Evolutionary conservation across 2,113 vertebrate species (phyloP), one percentile per base, ranked within the genome.

Genomic region (Pantherophis guttatus): DNA sequence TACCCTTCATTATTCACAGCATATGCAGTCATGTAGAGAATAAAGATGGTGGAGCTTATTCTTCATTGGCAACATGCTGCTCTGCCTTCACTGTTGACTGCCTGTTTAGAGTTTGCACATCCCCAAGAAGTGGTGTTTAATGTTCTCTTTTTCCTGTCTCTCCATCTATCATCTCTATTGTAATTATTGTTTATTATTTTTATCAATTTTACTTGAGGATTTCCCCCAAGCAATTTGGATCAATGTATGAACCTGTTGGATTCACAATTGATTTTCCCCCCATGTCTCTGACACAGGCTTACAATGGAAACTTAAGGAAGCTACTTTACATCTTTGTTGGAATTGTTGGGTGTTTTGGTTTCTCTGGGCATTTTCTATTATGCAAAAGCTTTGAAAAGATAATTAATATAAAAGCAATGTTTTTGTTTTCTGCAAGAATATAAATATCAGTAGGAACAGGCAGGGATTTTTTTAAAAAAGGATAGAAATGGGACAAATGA

Each of bases 111-210:
- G 29, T 5, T 86, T 62, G 1, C 5, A 50, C 11, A 55, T 75
- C 24, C 6, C 94, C 23, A 87, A 88, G 12, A 19, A 89, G 58
- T 89, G 48, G 5, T 88, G 15, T 65, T 88, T 92, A 90, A 88
- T 62, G 24, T 65, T 88, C 90, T 90, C 62, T 58, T 52, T 59
- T 0, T 2, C 13, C 4, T 90, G 6, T 50, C 50, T 10, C 26
- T 91, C 52, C 90, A 12, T 89, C 87, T n/a, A 8, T 91, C 24
- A 86, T 2, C 87, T 89, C 17, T 86, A 52, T 1, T 17, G 55
- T 93, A 91, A 94, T 93, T 81, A 87, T 70, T 55, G 85, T 88
- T 70, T 26, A 57, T 91, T 90, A 58, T 33, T 94, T 92, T 94
- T n/a, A 21, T 88, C 52, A 88, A 5, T 50, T 93, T 57, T 90